Evolutionary conservation across 2,888 invertebrate species (phyloP).

Genomic region (Cyclophora punctaria): DNA sequence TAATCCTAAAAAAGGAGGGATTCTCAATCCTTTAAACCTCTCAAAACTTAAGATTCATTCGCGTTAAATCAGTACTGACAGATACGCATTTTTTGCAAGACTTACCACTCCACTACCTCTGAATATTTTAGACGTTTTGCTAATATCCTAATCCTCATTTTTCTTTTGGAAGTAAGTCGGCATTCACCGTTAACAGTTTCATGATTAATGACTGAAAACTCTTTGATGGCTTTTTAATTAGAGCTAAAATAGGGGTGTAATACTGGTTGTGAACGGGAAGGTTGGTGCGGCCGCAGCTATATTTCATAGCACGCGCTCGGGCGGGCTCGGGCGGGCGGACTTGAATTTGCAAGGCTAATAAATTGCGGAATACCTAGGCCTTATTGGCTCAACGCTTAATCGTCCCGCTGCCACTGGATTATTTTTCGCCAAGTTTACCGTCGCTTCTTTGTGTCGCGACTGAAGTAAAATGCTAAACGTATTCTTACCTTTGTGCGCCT

Average conservation of each 20-base stretch:
- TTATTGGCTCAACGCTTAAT: conserved; percentile 68
- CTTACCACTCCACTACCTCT: conserved; percentile 63
- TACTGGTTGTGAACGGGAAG: conserved; percentile 51
- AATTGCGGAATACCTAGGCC: conserved; percentile 71
- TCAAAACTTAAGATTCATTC: conserved; percentile 62
- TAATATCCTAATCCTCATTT: conserved; percentile 69
- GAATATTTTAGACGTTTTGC: conserved; percentile 69
- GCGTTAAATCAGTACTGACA: conserved; percentile 50
- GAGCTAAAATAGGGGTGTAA: conserved; percentile 74
- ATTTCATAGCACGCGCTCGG: conserved; percentile 53
- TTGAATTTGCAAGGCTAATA: conserved; percentile 74
- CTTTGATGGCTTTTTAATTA: conserved; percentile 77
- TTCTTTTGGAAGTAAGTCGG: conserved; percentile 59
- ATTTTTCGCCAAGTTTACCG: conserved; percentile 48
- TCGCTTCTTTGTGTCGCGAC: conserved; percentile 44
- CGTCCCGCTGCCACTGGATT: conserved; percentile 55
- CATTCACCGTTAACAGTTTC: conserved; percentile 73
- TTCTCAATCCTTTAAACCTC: conserved; percentile 63
- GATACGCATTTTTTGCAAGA: conserved; percentile 50
- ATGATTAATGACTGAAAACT: conserved; percentile 76
- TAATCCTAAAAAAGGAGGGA: conserved; percentile 54
- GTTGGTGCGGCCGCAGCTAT: conserved; percentile 63
- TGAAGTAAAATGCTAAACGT: conserved; percentile 56
- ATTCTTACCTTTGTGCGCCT: conserved; percentile 57
- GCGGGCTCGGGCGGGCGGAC: conserved; percentile 33